Conservation (phyloP, 2,113 vertebrate species). For the Platichthys flesus region DNA sequence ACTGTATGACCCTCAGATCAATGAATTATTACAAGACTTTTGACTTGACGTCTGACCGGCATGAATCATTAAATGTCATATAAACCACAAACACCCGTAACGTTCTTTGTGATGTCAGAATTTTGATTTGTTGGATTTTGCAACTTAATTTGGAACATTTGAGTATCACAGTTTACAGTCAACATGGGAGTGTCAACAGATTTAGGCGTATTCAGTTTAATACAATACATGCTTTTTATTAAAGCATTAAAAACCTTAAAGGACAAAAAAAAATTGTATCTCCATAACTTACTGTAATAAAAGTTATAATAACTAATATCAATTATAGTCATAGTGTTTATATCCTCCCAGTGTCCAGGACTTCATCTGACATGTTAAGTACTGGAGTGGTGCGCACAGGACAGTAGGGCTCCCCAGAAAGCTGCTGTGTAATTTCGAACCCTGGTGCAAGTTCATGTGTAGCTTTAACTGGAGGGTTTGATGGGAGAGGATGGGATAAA, state of each 20-base stretch:
- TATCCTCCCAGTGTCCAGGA: neutral
- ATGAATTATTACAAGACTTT: too few relatives aligned
- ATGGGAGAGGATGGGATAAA: too few relatives aligned
- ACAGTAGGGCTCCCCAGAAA: too few relatives aligned
- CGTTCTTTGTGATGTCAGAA: neutral
- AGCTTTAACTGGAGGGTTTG: too few relatives aligned
- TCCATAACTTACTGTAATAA: neutral
- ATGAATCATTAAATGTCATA: neutral
- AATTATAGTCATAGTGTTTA: neutral
- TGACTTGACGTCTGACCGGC: neutral
- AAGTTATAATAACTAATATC: neutral
- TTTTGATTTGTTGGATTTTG: neutral
- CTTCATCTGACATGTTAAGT: too few relatives aligned
- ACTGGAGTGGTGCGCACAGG: too few relatives aligned
- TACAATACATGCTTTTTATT: neutral
- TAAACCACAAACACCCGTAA: neutral
- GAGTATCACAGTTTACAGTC: neutral
- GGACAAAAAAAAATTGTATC: neutral
- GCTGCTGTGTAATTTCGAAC: too few relatives aligned
- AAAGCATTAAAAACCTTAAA: neutral
- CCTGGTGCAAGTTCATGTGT: too few relatives aligned
- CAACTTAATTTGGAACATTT: neutral
- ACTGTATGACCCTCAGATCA: conserved; percentile 1
- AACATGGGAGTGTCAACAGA: neutral
- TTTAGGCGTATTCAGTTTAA: neutral